These are phyloP conservation scores for Nannobrachium achirus DNA, from an alignment of 2,113 vertebrate species.

Conservation along the genomic window DNA sequence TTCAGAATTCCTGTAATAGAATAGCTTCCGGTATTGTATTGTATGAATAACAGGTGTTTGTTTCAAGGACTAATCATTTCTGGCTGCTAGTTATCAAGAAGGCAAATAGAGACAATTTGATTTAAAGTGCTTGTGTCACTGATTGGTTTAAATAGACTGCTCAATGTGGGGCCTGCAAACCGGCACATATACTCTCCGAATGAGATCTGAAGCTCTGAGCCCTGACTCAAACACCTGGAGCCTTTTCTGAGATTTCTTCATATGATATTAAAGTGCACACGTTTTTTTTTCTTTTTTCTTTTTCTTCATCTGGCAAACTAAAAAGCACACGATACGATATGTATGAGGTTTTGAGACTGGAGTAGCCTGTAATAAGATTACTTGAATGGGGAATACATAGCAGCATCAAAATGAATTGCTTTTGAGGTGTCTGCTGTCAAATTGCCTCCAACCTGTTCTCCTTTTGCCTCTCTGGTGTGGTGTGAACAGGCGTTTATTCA, in stretches of 20 bases:
- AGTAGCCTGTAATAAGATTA: slow-evolving; percentile 16
- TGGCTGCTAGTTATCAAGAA: too few relatives aligned
- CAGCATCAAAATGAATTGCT: slow-evolving; percentile 5
- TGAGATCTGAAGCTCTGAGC: neutral
- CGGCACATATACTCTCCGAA: neutral
- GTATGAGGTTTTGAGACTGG: slow-evolving; percentile 4
- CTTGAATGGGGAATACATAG: neutral
- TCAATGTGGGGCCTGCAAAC: too few relatives aligned
- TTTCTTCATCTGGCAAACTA: neutral
- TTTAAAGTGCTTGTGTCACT: too few relatives aligned
- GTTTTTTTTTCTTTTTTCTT: too few relatives aligned
- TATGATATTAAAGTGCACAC: slow-evolving; percentile 7
- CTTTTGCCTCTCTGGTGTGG: neutral
- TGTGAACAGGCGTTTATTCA: slow-evolving; percentile 30
- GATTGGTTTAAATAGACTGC: too few relatives aligned
- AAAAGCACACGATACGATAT: neutral
- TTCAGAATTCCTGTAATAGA: too few relatives aligned
- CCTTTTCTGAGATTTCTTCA: neutral
- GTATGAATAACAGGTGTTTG: too few relatives aligned
- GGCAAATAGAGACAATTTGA: too few relatives aligned
- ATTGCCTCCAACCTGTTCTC: slow-evolving; percentile 12
- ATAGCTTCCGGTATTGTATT: too few relatives aligned
- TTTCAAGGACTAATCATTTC: too few relatives aligned
- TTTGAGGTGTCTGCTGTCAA: slow-evolving; percentile 12
- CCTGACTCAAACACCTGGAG: slow-evolving; percentile 1